phyloP scores from a whole-genome alignment of 2,797 vertebrate species.

The Molossus molossus region DNA sequence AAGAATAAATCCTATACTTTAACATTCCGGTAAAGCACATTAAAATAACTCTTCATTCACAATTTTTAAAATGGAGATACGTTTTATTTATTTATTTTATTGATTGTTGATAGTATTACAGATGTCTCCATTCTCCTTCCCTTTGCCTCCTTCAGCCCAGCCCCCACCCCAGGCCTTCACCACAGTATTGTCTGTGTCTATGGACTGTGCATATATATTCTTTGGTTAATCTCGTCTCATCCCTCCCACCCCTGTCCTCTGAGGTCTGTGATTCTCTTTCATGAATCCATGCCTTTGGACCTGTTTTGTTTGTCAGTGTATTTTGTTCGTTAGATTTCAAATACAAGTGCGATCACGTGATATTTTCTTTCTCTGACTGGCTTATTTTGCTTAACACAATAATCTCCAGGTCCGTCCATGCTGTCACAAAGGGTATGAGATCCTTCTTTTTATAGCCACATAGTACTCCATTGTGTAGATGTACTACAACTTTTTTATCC shows the following conservation, averaged over 20 bases:
- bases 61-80: constrained; percentile 17
- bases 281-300: neutral
- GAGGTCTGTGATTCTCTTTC: neutral
- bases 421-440: neutral
- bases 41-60: constrained; percentile 44
- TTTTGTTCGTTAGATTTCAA: neutral
- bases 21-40: neutral
- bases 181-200: neutral
- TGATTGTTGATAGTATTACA: neutral
- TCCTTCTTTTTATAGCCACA: neutral
- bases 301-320: neutral
- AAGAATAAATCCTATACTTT: neutral
- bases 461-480: neutral
- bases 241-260: neutral
- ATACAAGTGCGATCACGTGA: neutral
- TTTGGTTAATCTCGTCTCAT: neutral
- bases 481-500: neutral
- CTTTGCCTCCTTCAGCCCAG: neutral
- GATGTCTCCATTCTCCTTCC: neutral
- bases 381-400: neutral
- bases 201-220: neutral
- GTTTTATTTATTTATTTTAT: neutral
- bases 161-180: neutral
- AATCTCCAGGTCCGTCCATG: neutral
- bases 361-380: neutral